Conservation (phyloP, 2,113 vertebrate genomes). For the Python bivittatus region DNA sequence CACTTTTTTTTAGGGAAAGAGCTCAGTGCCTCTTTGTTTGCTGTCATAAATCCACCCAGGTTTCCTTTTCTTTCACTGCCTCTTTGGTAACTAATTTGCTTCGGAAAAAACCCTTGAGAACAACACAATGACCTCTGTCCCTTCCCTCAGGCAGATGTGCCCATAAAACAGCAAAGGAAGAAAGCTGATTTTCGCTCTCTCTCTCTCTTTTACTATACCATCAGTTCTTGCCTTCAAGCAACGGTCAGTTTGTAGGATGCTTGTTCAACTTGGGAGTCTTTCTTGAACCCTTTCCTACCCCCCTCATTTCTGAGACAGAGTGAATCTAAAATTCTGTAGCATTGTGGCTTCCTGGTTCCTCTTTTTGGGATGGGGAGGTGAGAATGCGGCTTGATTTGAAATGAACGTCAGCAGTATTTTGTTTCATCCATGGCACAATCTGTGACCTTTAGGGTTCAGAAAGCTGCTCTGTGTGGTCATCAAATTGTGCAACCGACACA, state of each 20-base stretch:
- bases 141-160: slow-evolving; percentile 44
- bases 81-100: slow-evolving; percentile 5
- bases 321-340: too few relatives aligned
- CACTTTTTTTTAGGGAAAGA: neutral
- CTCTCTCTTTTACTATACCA: neutral
- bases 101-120: slow-evolving; percentile 21
- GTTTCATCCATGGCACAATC: neutral
- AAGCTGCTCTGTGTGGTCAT: neutral
- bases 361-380: neutral
- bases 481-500: neutral
- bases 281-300: neutral
- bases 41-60: neutral
- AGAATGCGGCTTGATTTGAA: neutral
- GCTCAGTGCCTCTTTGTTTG: neutral
- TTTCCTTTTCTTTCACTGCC: slow-evolving; percentile 31
- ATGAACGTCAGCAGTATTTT: neutral
- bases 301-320: neutral
- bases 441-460: neutral
- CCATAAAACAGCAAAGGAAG: slow-evolving; percentile 50
- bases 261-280: neutral
- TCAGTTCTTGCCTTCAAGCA: slow-evolving; percentile 35
- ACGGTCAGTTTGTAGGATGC: neutral
- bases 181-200: neutral
- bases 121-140: neutral
- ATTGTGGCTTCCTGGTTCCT: neutral